These are phyloP conservation scores for Cichladusa arquata DNA, from an alignment of 2,113 vertebrate genomes.

Conservation along the genomic window DNA sequence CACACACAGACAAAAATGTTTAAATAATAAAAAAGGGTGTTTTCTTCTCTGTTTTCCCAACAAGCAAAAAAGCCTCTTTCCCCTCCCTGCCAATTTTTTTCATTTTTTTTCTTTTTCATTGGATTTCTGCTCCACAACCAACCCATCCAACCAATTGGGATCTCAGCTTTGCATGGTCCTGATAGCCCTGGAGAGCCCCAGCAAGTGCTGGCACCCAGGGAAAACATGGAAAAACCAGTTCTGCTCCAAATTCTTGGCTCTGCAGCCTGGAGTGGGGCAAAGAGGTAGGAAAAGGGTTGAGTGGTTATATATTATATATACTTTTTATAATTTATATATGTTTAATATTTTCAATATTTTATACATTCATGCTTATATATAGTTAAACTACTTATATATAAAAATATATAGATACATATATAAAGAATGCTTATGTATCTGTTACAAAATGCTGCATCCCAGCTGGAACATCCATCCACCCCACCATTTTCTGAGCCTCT, in stretches of 20 bases:
- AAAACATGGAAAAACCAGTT: background rate
- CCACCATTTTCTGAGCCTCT: background rate
- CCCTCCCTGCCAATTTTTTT: background rate
- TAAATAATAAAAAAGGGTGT: constrained; percentile 16
- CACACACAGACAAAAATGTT: background rate
- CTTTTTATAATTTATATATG: background rate
- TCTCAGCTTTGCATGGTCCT: fast-evolving
- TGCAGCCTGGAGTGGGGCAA: background rate
- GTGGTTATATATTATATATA: background rate
- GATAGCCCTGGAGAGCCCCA: background rate
- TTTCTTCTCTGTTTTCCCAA: constrained; percentile 9
- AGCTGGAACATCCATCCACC: background rate
- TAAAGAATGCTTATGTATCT: too few species aligned
- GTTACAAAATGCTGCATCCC: background rate
- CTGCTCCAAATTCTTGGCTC: background rate
- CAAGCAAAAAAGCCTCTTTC: background rate
- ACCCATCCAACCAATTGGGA: fast-evolving
- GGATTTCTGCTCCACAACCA: background rate
- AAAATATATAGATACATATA: background rate
- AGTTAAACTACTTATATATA: background rate
- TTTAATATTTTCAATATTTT: background rate
- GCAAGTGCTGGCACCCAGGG: background rate
- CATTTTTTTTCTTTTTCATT: background rate
- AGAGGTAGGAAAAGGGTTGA: background rate
- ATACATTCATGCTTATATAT: background rate